Percentiles rank a stretch among this genome's conserved stretches.
Evolutionary conservation across 2,888 invertebrate species (phyloP).

Genomic region (Lepidocyrtoides sp.): DNA sequence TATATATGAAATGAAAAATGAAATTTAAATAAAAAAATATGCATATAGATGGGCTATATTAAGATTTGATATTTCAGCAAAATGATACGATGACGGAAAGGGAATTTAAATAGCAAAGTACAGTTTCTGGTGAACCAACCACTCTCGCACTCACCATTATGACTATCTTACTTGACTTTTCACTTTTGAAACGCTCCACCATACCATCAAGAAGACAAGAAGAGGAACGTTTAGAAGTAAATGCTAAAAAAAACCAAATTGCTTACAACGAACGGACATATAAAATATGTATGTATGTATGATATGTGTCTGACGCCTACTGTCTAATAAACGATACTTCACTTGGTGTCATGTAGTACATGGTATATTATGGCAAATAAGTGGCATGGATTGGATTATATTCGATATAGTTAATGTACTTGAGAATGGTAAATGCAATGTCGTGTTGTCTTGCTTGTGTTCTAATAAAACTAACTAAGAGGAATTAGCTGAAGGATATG

Average conservation of each 20-base stretch:
- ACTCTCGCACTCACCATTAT: neutral
- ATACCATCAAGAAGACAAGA: neutral
- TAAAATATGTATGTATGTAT: too few species aligned
- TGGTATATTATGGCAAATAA: too few species aligned
- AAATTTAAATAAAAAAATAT: neutral
- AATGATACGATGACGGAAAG: conserved; percentile 1
- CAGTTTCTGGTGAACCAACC: neutral
- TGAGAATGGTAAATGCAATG: neutral
- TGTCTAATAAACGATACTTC: neutral
- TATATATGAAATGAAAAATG: neutral
- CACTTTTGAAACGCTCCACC: neutral
- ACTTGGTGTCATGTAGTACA: too few species aligned
- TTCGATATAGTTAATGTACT: too few species aligned
- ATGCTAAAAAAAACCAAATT: neutral
- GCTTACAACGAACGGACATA: neutral
- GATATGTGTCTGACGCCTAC: too few species aligned
- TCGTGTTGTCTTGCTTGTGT: too few species aligned
- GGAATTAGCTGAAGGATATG: conserved; percentile 18
- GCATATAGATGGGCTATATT: neutral
- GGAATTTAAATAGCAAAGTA: conserved; percentile 19
- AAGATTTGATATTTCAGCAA: neutral
- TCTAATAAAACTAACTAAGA: neutral
- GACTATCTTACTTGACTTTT: conserved; percentile 5
- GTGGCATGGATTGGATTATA: too few species aligned
- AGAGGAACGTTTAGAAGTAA: neutral